Conservation (phyloP, 2,888 invertebrate species). For the Eilema griseolum region DNA sequence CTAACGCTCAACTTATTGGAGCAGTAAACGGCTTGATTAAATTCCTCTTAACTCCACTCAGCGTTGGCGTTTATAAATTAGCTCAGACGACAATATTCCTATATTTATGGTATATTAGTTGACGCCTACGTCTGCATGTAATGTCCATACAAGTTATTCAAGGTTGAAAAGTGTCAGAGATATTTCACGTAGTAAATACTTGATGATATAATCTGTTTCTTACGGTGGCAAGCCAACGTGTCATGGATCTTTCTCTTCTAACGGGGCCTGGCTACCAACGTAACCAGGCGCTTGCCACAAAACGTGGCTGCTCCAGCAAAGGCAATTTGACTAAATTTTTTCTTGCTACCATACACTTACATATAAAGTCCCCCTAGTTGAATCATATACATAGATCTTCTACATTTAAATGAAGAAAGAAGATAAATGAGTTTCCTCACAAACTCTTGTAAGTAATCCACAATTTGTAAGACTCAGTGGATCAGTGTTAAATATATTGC, state of each 20-base stretch:
- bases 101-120: neutral
- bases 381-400: no score
- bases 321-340: no score
- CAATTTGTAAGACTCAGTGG: constrained; percentile 1
- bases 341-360: no score
- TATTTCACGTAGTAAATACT: neutral
- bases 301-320: no score
- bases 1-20: constrained; percentile 21
- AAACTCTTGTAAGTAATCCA: neutral
- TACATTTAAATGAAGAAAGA: no score
- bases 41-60: constrained; percentile 14
- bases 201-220: neutral
- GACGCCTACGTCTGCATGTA: neutral
- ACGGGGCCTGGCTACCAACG: no score
- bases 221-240: neutral
- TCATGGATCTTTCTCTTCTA: no score
- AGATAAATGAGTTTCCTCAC: no score
- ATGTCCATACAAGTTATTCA: neutral
- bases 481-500: constrained; percentile 14
- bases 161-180: neutral
- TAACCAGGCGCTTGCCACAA: no score
- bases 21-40: constrained; percentile 16
- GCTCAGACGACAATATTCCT: neutral
- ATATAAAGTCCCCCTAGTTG: no score
- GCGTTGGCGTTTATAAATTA: constrained; percentile 6